A percentile compares a stretch with the other conserved stretches of the same genome.
Conservation (phyloP, 2,888 invertebrate genomes). For the Cepaea hortensis region DNA sequence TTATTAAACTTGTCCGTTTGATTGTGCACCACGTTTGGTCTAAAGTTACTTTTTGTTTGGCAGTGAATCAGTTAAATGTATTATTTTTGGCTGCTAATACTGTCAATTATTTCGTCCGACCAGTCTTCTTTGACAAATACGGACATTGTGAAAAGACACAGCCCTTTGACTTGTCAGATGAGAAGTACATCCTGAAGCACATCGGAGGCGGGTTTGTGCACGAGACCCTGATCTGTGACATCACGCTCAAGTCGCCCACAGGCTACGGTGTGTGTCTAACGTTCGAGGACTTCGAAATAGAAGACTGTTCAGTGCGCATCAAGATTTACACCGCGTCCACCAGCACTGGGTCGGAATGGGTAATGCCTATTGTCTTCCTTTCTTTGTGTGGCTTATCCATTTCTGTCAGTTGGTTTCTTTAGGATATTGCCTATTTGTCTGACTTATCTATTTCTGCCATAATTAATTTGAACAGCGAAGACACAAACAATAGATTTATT, state of each 20-base stretch:
- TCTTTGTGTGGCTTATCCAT: too few species aligned
- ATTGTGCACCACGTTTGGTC: too few species aligned
- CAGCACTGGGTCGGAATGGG: constrained; percentile 36
- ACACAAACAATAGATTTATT: too few species aligned
- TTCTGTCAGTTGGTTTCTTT: too few species aligned
- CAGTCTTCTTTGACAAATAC: constrained; percentile 57
- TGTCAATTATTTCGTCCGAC: too few species aligned
- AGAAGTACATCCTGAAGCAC: constrained; percentile 49
- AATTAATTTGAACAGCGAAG: too few species aligned
- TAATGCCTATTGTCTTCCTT: background rate
- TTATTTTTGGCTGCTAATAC: too few species aligned
- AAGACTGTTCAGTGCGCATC: constrained; percentile 55
- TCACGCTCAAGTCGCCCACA: constrained; percentile 59
- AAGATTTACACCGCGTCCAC: constrained; percentile 52
- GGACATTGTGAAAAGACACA: constrained; percentile 49
- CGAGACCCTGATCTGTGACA: constrained; percentile 57
- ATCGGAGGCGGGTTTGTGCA: constrained; percentile 56
- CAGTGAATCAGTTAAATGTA: too few species aligned
- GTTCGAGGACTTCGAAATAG: constrained; percentile 55
- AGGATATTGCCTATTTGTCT: too few species aligned
- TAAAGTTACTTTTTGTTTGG: too few species aligned
- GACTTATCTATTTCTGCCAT: too few species aligned
- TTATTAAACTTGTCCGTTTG: too few species aligned
- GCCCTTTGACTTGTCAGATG: constrained; percentile 51
- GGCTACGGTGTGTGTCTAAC: constrained; percentile 60